Evolutionary conservation across 2,888 invertebrate species (phyloP).

Genomic region (Bimastos eiseni): DNA sequence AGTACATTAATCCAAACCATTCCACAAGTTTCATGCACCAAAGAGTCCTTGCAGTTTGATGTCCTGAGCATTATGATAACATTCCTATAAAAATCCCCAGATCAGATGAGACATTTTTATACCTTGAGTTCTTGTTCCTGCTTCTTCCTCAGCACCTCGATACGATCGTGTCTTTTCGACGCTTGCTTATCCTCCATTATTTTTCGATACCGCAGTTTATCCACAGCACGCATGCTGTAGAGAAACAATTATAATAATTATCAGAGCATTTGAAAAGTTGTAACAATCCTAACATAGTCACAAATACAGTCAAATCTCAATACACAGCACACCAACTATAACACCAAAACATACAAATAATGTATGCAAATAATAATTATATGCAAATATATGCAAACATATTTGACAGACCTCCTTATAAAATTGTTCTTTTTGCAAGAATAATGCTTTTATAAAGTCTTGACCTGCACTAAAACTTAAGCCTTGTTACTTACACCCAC

Average conservation of each 20-base stretch:
- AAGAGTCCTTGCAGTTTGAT: no score
- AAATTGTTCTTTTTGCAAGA: no score
- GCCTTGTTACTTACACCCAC: background rate
- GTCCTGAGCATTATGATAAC: no score
- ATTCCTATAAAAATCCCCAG: no score
- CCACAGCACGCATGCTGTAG: background rate
- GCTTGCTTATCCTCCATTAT: background rate
- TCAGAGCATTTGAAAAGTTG: no score
- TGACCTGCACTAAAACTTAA: background rate
- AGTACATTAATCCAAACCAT: no score
- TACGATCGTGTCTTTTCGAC: background rate
- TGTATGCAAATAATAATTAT: background rate
- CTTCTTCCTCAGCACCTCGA: constrained; percentile 1
- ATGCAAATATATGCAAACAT: background rate
- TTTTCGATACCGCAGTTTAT: background rate
- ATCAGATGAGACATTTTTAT: background rate
- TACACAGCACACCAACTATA: no score
- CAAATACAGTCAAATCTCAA: background rate
- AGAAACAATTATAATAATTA: background rate
- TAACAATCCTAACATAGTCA: background rate
- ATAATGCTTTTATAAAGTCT: background rate
- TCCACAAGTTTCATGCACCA: no score
- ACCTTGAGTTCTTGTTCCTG: background rate
- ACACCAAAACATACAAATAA: background rate
- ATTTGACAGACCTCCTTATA: background rate